Percentiles rank a stretch among this genome's conserved stretches.
Conservation (phyloP, 2,113 vertebrate species). For the Brachionichthys hirsutus region DNA sequence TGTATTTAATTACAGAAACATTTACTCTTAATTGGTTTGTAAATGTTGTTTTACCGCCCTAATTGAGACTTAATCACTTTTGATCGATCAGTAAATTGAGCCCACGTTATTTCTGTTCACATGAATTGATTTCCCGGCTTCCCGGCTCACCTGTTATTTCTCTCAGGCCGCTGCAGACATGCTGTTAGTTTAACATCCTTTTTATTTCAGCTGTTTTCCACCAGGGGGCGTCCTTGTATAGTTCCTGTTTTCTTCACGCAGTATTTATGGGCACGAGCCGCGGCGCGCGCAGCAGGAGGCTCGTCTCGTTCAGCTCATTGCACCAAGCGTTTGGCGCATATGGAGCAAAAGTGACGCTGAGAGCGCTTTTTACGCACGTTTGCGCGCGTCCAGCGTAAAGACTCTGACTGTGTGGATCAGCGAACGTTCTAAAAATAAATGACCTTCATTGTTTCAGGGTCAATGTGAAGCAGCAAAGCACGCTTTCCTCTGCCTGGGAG, state of each 20-base stretch:
- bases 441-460: not conserved
- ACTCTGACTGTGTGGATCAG: not conserved
- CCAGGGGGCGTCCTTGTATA: constrained; percentile 26
- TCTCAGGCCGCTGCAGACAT: not conserved
- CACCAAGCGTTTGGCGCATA: constrained; percentile 47
- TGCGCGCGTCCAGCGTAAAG: not conserved
- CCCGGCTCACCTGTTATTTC: too few relatives aligned
- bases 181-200: not conserved
- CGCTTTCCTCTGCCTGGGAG: constrained; percentile 6
- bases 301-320: constrained; percentile 44
- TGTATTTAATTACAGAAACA: too few relatives aligned
- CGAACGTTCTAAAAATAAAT: not conserved
- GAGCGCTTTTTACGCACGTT: not conserved
- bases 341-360: constrained; percentile 16
- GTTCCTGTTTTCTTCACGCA: not conserved
- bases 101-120: too few relatives aligned
- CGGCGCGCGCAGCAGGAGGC: constrained; percentile 56
- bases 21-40: too few relatives aligned
- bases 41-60: too few relatives aligned
- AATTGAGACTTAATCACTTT: too few relatives aligned
- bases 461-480: not conserved
- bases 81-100: too few relatives aligned
- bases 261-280: constrained; percentile 58
- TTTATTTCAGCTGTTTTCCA: constrained; percentile 14
- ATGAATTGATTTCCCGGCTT: too few relatives aligned